Conservation (phyloP, 64 coral and sea anemone species). For the Pachyseris speciosa region DNA sequence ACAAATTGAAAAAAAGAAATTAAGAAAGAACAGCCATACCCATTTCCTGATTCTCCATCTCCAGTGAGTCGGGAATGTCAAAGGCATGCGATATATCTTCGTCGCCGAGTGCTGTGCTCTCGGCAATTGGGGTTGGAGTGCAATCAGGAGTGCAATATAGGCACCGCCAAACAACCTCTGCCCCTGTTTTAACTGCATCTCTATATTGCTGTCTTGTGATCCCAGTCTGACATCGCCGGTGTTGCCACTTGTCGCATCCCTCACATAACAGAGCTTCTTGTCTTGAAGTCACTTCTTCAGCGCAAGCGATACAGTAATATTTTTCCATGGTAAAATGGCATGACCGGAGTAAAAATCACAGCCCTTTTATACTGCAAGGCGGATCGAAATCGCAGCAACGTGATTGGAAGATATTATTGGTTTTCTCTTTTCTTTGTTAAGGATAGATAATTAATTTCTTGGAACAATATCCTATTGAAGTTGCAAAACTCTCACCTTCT, state of each 20-base stretch:
- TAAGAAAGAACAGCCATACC: background rate
- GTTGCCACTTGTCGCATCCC: background rate
- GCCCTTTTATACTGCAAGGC: too few species aligned
- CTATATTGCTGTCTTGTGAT: slow-evolving; percentile 2
- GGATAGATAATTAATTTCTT: too few species aligned
- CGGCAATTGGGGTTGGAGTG: background rate
- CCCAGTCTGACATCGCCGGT: slow-evolving; percentile 4
- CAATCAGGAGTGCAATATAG: background rate
- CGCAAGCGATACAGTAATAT: background rate
- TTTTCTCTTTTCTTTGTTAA: too few species aligned
- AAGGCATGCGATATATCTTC: background rate
- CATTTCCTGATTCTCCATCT: background rate
- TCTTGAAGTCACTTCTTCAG: background rate
- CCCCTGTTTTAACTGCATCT: background rate
- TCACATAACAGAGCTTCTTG: slow-evolving; percentile 14
- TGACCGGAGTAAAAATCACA: too few species aligned
- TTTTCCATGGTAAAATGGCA: too few species aligned
- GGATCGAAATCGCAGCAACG: too few species aligned
- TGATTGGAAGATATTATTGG: too few species aligned
- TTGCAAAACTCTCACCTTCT: too few species aligned
- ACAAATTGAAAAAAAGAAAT: too few species aligned
- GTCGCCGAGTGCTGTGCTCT: background rate
- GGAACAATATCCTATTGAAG: too few species aligned
- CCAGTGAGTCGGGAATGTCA: background rate
- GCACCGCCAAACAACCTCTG: background rate